Evolutionary conservation across 2,113 vertebrate species (phyloP).

Genomic region (Entosphenus tridentatus): DNA sequence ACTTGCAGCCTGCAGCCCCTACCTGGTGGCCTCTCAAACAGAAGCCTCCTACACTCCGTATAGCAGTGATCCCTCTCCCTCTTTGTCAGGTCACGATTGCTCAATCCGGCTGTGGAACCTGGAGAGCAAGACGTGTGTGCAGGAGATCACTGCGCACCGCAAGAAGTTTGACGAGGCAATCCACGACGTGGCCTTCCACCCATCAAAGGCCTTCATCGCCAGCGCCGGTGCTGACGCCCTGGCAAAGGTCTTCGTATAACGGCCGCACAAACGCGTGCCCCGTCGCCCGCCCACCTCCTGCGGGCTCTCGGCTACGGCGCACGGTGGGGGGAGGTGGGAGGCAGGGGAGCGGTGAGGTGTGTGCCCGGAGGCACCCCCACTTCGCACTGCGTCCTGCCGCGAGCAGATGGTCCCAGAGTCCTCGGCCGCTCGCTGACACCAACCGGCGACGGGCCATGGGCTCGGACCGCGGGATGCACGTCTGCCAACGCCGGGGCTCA

Average conservation of each 20-base stretch:
- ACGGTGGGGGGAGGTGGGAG: constrained; percentile 23
- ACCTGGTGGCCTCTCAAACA: no score
- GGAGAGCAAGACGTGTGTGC: constrained; percentile 58
- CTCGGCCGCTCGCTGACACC: no score
- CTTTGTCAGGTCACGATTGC: constrained; percentile 52
- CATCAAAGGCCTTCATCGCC: constrained; percentile 53
- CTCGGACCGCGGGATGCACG: no score
- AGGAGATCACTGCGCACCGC: constrained; percentile 70
- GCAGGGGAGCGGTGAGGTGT: constrained; percentile 27
- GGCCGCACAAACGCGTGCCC: constrained; percentile 24
- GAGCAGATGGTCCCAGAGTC: no score
- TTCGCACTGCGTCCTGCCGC: no score
- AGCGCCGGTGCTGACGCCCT: constrained; percentile 58
- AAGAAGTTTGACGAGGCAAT: constrained; percentile 78
- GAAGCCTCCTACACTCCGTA: no score
- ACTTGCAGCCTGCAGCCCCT: no score
- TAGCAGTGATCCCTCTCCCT: neutral
- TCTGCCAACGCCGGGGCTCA: no score
- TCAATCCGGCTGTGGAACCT: constrained; percentile 72
- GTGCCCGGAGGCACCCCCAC: constrained; percentile 15
- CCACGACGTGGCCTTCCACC: constrained; percentile 66
- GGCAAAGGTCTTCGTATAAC: constrained; percentile 99
- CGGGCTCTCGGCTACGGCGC: constrained; percentile 27
- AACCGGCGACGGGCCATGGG: no score
- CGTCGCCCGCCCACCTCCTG: constrained; percentile 17